These are phyloP conservation scores for Pteropus rufus DNA, from an alignment of 2,797 vertebrate genomes.

Conservation along the genomic window DNA sequence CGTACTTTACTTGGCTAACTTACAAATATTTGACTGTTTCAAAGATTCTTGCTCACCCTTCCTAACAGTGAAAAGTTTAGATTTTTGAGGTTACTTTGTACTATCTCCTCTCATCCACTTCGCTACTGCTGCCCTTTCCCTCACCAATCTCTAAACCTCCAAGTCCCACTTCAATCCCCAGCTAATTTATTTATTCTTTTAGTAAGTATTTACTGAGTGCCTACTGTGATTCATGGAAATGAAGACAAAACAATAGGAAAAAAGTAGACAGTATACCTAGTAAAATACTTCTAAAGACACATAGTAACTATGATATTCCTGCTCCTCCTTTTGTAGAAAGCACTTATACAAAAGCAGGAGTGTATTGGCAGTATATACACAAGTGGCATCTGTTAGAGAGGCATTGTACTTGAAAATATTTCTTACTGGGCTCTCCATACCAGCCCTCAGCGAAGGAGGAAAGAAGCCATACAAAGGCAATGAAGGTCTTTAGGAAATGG, in stretches of 20 bases:
- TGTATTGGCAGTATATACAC: not conserved
- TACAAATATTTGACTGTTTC: conserved; percentile 1
- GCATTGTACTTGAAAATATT: not conserved
- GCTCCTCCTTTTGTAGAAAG: not conserved
- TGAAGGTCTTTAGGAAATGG: not conserved
- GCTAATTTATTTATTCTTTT: not conserved
- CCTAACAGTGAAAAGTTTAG: not conserved
- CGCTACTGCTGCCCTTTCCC: not conserved
- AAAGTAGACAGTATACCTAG: not conserved
- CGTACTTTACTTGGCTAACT: not conserved
- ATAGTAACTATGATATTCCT: not conserved
- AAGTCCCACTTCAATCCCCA: not conserved
- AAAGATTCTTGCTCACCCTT: not conserved
- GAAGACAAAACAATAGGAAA: not conserved
- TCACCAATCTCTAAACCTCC: not conserved
- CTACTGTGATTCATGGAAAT: not conserved
- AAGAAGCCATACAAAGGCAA: not conserved
- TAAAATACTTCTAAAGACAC: not conserved
- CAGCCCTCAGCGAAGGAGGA: not conserved
- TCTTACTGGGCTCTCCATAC: not conserved
- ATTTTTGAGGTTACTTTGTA: not conserved
- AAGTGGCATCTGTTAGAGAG: not conserved
- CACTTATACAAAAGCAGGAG: not conserved
- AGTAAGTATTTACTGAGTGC: not conserved
- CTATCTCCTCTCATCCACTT: not conserved